These are phyloP conservation scores for Habrosyne pyritoides DNA, from an alignment of 2,888 invertebrate genomes.

Conservation along the genomic window DNA sequence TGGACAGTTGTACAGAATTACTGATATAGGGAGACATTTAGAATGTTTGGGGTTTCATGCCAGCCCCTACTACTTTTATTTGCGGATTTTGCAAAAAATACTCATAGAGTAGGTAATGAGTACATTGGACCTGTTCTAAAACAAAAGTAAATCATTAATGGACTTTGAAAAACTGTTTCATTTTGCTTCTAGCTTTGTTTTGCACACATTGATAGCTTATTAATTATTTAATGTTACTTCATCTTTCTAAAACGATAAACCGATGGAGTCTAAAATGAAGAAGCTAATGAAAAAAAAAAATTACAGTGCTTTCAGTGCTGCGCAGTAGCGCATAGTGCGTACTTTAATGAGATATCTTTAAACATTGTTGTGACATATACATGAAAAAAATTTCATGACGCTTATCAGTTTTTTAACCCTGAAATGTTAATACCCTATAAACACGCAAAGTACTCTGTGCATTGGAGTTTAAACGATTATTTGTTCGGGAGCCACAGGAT, in stretches of 20 bases:
- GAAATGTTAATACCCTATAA: constrained; percentile 18
- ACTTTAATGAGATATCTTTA: too few relatives aligned
- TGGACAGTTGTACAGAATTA: constrained; percentile 30
- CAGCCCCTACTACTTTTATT: constrained; percentile 15
- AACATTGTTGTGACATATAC: neutral
- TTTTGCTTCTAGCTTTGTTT: too few relatives aligned
- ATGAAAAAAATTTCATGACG: neutral
- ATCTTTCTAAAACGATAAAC: too few relatives aligned
- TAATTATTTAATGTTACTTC: too few relatives aligned
- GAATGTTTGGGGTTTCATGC: constrained; percentile 28
- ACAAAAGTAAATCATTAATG: neutral
- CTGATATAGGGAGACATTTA: constrained; percentile 33
- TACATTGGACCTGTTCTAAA: neutral
- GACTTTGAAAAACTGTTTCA: neutral
- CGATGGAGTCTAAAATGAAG: too few relatives aligned
- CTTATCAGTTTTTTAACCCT: constrained; percentile 13
- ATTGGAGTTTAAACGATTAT: constrained; percentile 43
- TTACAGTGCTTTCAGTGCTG: too few relatives aligned
- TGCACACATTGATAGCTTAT: too few relatives aligned
- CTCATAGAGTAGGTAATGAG: neutral
- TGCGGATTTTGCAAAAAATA: constrained; percentile 16
- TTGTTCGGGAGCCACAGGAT: constrained; percentile 43
- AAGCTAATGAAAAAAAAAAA: too few relatives aligned
- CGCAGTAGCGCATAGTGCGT: too few relatives aligned
- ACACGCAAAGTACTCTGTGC: constrained; percentile 25